Conservation (phyloP, 2,797 vertebrate genomes). For the Enteromius paludinosus region DNA sequence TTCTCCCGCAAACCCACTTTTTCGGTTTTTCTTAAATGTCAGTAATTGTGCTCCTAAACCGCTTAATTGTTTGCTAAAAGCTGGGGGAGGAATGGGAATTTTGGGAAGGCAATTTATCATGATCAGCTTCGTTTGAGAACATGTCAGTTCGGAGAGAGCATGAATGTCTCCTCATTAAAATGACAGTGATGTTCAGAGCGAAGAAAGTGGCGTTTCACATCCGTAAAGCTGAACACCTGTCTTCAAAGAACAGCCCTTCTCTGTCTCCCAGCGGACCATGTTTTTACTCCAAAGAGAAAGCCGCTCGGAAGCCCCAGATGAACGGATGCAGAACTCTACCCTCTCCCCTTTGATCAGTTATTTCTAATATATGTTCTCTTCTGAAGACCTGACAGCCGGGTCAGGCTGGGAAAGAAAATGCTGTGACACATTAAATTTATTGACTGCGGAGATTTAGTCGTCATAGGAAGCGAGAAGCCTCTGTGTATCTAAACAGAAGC, state of each 20-base stretch:
- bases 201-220: conserved; percentile 36
- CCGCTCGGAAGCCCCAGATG: conserved; percentile 18
- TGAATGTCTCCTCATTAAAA: conserved; percentile 46
- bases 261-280: conserved; percentile 10
- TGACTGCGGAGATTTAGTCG: conserved; percentile 11
- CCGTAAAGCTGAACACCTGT: conserved; percentile 35
- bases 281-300: conserved; percentile 20
- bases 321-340: conserved; percentile 36
- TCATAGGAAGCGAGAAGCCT: conserved; percentile 7
- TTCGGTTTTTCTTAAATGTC: conserved; percentile 42
- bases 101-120: conserved; percentile 69
- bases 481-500: background rate
- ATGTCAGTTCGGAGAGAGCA: conserved; percentile 19
- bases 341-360: conserved; percentile 43
- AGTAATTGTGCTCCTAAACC: conserved; percentile 68
- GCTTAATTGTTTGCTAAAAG: conserved; percentile 67
- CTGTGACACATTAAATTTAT: conserved; percentile 9
- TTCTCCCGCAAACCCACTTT: conserved; percentile 47
- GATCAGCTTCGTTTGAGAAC: conserved; percentile 61
- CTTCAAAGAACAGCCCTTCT: conserved; percentile 39
- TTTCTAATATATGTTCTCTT: conserved; percentile 35
- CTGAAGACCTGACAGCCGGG: conserved; percentile 25
- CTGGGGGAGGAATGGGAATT: conserved; percentile 58
- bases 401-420: conserved; percentile 17
- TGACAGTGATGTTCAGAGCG: conserved; percentile 31